Conservation (phyloP, 2,113 vertebrate species). For the Urocolius indicus region DNA sequence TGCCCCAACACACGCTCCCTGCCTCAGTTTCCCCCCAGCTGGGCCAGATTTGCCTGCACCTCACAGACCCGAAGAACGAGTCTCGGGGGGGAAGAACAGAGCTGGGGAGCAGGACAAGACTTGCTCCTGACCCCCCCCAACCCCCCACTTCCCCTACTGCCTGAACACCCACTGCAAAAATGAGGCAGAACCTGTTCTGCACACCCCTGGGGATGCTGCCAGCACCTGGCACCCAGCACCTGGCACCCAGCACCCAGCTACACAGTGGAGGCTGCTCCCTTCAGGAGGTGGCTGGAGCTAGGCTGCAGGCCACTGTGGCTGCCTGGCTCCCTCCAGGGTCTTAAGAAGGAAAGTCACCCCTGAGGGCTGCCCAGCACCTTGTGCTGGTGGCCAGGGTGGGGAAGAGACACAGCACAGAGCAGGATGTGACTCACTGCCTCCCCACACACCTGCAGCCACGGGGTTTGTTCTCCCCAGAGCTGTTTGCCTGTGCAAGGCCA, state of each 20-base stretch:
- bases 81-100: too few relatives aligned
- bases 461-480: neutral
- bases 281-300: accelerated
- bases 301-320: constrained; percentile 60
- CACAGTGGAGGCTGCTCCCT: neutral
- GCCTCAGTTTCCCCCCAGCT: neutral
- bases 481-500: neutral
- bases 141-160: neutral
- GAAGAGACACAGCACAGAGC: neutral
- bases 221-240: neutral
- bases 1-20: neutral
- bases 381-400: constrained; percentile 39
- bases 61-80: neutral
- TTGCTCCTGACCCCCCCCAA: neutral
- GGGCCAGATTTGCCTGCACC: neutral
- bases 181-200: neutral
- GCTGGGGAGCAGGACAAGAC: neutral
- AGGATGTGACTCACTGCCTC: neutral
- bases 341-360: constrained; percentile 49
- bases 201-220: neutral
- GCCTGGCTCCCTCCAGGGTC: constrained; percentile 64
- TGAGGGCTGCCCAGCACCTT: constrained; percentile 73
- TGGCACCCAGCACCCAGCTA: neutral
- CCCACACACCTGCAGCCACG: accelerated
- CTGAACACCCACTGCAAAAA: neutral